Conservation (phyloP, 2,888 invertebrate genomes). For the Cerastis leucographa region DNA sequence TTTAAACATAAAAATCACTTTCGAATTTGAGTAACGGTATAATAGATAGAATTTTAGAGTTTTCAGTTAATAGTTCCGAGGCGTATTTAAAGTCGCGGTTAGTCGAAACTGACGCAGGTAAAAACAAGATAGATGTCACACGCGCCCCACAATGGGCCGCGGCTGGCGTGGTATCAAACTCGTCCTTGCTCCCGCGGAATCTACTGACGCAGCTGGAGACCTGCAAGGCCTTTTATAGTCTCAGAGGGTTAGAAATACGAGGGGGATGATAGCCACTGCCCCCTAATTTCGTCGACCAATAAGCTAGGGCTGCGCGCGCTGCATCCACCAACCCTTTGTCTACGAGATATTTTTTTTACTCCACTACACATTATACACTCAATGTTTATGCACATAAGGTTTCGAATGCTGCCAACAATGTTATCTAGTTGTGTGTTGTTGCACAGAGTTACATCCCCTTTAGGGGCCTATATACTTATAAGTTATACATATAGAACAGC, state of each 20-base stretch:
- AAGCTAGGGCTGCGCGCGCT: conserved; percentile 53
- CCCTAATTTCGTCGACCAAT: conserved; percentile 49
- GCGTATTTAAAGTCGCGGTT: background rate
- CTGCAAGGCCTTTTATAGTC: conserved; percentile 13
- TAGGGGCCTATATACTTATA: conserved; percentile 9
- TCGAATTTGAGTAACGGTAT: background rate
- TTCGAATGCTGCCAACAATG: conserved; percentile 21
- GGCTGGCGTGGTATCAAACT: too few relatives aligned
- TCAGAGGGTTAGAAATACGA: background rate
- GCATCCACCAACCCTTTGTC: conserved; percentile 44
- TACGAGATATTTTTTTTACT: conserved; percentile 22
- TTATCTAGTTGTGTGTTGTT: background rate
- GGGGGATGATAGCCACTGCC: conserved; percentile 42
- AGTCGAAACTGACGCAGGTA: conserved; percentile 25
- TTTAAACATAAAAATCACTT: background rate
- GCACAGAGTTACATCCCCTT: conserved; percentile 15
- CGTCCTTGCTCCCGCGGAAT: too few relatives aligned
- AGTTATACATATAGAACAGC: background rate
- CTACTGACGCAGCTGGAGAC: background rate
- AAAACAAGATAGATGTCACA: too few relatives aligned
- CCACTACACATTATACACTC: conserved; percentile 28
- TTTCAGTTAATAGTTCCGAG: background rate
- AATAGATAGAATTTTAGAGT: background rate
- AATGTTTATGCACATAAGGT: conserved; percentile 24
- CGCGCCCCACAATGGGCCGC: too few relatives aligned